phyloP scores from a whole-genome alignment of 2,113 vertebrate species.

The Hippolais icterina region DNA sequence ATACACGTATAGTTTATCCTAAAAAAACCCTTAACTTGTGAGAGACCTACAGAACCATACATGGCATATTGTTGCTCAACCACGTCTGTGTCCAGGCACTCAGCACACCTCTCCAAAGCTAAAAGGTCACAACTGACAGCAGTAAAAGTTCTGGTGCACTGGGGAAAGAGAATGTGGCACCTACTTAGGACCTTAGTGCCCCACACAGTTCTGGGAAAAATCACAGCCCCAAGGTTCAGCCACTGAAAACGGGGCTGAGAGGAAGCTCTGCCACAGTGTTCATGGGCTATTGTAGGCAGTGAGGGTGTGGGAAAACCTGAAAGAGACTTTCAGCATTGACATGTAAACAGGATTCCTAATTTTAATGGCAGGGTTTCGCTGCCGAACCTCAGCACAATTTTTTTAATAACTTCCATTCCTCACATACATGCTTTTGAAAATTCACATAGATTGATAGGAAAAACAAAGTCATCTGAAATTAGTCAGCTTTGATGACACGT shows the following conservation, averaged over 20 bases:
- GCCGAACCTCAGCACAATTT: background rate
- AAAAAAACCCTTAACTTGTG: background rate
- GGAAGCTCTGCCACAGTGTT: background rate
- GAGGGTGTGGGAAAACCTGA: background rate
- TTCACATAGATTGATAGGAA: background rate
- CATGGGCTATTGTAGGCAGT: too few relatives aligned
- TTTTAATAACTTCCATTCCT: background rate
- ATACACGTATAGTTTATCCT: background rate
- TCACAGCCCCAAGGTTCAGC: background rate
- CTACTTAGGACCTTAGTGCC: background rate
- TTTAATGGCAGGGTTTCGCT: background rate
- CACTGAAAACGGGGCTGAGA: background rate
- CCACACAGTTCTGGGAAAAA: background rate
- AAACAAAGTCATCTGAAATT: background rate
- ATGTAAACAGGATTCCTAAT: background rate
- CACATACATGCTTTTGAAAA: background rate
- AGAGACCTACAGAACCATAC: background rate
- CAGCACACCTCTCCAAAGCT: background rate
- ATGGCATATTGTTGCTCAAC: background rate
- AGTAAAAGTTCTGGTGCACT: background rate
- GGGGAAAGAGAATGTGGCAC: background rate
- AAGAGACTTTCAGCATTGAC: background rate
- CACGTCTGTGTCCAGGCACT: background rate
- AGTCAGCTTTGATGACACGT: background rate
- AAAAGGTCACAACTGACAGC: background rate